Evolutionary conservation across 2,113 vertebrate genomes (phyloP), one percentile per base, ranked within the genome.

Genomic region (Erpornis zantholeuca): DNA sequence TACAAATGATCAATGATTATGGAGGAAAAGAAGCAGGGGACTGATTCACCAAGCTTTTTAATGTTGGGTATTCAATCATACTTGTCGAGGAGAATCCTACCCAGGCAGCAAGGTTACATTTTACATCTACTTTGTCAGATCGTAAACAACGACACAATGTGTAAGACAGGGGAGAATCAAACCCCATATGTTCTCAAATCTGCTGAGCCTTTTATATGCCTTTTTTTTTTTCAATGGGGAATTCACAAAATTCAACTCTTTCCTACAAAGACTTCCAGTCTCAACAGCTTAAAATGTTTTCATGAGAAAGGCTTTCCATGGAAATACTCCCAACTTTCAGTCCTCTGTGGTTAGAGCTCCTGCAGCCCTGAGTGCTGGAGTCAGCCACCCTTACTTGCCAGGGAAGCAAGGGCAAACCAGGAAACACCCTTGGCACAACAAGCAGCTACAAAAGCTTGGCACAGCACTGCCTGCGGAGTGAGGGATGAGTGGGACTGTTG

Each of bases 111-210:
- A 89, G 73, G 65, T 14, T 93, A 65, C 69, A 45, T 88, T 90
- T 95, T 82, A 81, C n/a, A 10, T 94, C 88, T 85, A 56, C 71
- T 65, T 93, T 94, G 86, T 66, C 71, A 92, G 68, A 94, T 59
- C 3, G 2, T 90, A 95, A 92, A 89, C 84, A 97, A 88, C 0
- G 0, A 42, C 61, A 82, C 57, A 85, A 92, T 0, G 66, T 89
- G 89, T 64, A 95, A 96, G 86, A 94, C 91, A 95, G 81, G 21
- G 53, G 40, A 89, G 89, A 92, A 87, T 76, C 61, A 92, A 88
- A 71, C 25, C 53, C 83, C 86, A 71, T 94, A 82, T 96, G 94
- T 61, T 97, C 78, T 94, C 66, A 94, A 85, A 95, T 82, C 86
- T 94, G 89, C 89, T 42, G 36, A 82, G 81, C 27, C 28, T 89